Conservation (phyloP, 2,113 vertebrate species). For the Cryptotis parvus region DNA sequence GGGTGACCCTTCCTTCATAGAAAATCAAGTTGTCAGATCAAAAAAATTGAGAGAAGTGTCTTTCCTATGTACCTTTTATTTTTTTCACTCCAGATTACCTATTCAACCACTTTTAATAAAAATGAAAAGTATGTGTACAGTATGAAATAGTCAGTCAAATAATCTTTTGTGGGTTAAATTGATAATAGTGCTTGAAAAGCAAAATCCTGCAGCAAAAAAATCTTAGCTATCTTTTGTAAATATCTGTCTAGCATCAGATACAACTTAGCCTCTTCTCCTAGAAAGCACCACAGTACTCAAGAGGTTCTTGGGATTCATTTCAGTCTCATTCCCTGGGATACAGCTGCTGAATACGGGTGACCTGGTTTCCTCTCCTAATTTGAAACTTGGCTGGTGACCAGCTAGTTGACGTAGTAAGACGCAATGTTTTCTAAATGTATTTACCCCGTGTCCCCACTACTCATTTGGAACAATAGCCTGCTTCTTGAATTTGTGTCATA, state of each 20-base stretch:
- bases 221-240: not conserved
- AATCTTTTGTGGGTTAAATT: not conserved
- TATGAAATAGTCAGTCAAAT: not conserved
- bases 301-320: not conserved
- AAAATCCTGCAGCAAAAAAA: not conserved
- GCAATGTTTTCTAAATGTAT: not conserved
- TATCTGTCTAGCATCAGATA: not conserved
- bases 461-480: not conserved
- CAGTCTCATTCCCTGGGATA: not conserved
- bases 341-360: not conserved
- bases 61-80: not conserved
- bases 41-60: not conserved
- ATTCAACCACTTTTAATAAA: not conserved
- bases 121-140: not conserved
- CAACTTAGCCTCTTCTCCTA: not conserved
- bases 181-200: not conserved
- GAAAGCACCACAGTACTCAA: not conserved
- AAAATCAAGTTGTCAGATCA: too few species aligned
- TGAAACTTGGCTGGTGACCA: not conserved
- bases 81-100: not conserved
- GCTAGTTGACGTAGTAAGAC: not conserved
- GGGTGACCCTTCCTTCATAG: too few species aligned
- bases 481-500: not conserved
- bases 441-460: not conserved
- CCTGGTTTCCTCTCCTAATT: not conserved